Evolutionary conservation across 2,888 invertebrate genomes (phyloP).

Genomic region (Lithophane ornitopus): DNA sequence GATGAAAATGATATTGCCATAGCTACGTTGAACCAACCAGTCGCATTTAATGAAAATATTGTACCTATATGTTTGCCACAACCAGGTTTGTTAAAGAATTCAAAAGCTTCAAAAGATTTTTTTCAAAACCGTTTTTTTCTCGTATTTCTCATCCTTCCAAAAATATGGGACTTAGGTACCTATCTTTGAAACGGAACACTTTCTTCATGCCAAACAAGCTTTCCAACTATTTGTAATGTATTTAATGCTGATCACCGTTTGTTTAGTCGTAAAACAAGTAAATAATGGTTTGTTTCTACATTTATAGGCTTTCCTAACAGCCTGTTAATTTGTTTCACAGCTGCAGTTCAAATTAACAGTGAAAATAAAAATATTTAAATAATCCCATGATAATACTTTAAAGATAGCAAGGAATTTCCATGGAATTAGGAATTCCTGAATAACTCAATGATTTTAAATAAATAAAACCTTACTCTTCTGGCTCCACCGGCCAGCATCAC

Average conservation of each 20-base stretch:
- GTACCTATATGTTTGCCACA: constrained; percentile 90
- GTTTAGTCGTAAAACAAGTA: constrained; percentile 8
- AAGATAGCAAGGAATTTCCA: too few species aligned
- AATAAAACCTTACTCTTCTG: background rate
- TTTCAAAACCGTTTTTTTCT: background rate
- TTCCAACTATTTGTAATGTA: constrained; percentile 22
- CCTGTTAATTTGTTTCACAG: background rate
- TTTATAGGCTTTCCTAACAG: background rate
- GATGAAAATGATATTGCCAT: constrained; percentile 91
- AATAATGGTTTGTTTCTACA: constrained; percentile 1
- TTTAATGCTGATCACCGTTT: constrained; percentile 8
- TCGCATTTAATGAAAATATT: constrained; percentile 84
- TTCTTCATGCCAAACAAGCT: constrained; percentile 5
- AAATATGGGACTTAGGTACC: background rate
- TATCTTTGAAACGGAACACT: background rate
- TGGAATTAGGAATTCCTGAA: background rate
- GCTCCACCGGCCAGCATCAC: background rate
- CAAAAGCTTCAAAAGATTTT: too few species aligned
- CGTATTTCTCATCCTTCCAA: background rate
- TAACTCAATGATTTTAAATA: background rate
- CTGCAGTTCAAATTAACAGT: background rate
- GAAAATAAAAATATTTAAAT: background rate
- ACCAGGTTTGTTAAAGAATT: constrained; percentile 78
- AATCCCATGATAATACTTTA: too few species aligned
- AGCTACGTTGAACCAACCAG: constrained; percentile 83